Evolutionary conservation across 1,140 invertebrate species (phyloP).

Genomic region (Galleria mellonella): DNA sequence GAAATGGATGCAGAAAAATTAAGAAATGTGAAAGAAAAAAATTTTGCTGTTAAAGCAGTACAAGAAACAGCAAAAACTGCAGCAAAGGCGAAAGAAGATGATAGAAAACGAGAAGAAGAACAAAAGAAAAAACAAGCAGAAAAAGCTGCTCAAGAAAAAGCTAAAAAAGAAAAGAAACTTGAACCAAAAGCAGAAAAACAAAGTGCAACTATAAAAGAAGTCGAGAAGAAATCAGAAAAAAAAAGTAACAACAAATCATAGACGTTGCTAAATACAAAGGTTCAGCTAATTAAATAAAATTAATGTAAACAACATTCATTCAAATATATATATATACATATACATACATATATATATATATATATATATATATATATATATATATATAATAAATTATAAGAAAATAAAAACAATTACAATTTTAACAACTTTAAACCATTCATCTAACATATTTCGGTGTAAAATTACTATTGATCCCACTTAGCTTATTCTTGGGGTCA

Average conservation of each 20-base stretch:
- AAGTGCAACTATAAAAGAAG: conserved; percentile 9
- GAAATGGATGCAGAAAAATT: conserved; percentile 34
- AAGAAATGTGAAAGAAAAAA: conserved; percentile 26
- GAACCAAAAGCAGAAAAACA: conserved; percentile 10
- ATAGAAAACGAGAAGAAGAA: conserved; percentile 22
- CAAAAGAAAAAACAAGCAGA: conserved; percentile 12
- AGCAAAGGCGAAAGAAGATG: conserved; percentile 16
- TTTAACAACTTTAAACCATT: too few species aligned
- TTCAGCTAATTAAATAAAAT: too few species aligned
- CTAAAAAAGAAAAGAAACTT: conserved; percentile 13
- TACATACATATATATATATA: too few species aligned
- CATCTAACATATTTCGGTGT: too few species aligned
- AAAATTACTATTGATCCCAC: too few species aligned
- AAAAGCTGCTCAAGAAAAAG: conserved; percentile 14
- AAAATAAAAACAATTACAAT: too few species aligned
- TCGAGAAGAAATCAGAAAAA: conserved; percentile 10
- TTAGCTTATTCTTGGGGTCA: too few species aligned
- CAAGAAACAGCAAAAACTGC: conserved; percentile 30
- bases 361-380: too few species aligned
- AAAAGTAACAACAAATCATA: conserved; percentile 4
- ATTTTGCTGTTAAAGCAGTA: conserved; percentile 32
- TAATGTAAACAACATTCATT: too few species aligned
- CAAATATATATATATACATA: too few species aligned
- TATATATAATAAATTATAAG: too few species aligned
- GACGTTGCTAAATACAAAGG: not conserved